phyloP scores from a whole-genome alignment of 2,888 invertebrate genomes.

The Masnerella sp. region DNA sequence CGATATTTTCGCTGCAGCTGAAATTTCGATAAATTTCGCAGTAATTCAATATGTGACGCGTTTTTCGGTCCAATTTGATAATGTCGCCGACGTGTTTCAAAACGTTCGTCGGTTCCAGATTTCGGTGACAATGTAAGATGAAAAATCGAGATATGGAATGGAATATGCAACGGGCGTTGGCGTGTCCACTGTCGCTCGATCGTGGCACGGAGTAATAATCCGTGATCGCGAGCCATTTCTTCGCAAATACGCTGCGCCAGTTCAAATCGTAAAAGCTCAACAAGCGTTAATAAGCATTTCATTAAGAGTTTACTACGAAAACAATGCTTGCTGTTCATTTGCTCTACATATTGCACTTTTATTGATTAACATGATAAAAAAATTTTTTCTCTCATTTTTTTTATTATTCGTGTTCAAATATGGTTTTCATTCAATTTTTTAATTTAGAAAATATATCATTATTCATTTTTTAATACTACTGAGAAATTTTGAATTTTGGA shows the following conservation, averaged over 20 bases:
- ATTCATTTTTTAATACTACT: no score
- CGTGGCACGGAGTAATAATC: no score
- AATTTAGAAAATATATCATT: no score
- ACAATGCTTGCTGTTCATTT: no score
- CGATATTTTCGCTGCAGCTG: constrained; percentile 22
- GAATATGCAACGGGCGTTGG: constrained; percentile 43
- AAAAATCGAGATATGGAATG: constrained; percentile 52
- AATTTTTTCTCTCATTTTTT: no score
- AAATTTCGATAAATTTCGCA: constrained; percentile 30
- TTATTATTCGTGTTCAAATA: no score
- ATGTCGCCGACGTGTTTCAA: constrained; percentile 35
- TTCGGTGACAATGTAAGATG: constrained; percentile 57
- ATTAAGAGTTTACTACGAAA: constrained; percentile 17
- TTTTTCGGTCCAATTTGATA: constrained; percentile 43
- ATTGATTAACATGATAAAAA: no score
- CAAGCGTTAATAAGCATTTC: constrained; percentile 30
- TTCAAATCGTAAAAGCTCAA: constrained; percentile 15
- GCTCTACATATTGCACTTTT: no score
- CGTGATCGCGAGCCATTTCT: no score
- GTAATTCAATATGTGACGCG: constrained; percentile 44
- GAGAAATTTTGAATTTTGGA: no score
- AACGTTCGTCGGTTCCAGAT: constrained; percentile 53
- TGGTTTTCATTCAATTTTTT: no score
- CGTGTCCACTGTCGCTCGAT: constrained; percentile 50
- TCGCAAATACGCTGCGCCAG: constrained; percentile 26